Percentiles rank a stretch among this genome's conserved stretches.
These are phyloP conservation scores for Corvus cornix DNA, from an alignment of 2,113 vertebrate genomes.

Conservation along the genomic window DNA sequence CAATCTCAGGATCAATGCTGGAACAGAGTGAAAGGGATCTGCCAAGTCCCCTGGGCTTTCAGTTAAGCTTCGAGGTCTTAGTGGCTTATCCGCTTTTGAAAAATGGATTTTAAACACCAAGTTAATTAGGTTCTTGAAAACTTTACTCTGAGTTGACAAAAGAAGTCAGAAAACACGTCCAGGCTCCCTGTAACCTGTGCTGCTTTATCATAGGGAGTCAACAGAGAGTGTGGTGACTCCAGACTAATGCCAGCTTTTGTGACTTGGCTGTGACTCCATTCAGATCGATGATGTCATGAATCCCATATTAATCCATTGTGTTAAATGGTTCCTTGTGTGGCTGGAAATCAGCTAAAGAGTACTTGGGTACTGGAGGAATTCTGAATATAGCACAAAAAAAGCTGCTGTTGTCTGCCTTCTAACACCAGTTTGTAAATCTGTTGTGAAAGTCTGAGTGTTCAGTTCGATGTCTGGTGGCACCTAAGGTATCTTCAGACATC, in stretches of 20 bases:
- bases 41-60: neutral
- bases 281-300: neutral
- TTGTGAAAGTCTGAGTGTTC: neutral
- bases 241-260: neutral
- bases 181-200: neutral
- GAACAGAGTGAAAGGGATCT: neutral
- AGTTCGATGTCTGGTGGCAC: neutral
- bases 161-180: neutral
- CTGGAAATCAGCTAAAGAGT: neutral
- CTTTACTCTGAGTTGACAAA: neutral
- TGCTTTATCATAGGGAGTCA: neutral
- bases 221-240: neutral
- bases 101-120: neutral
- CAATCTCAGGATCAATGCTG: neutral
- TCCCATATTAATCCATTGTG: neutral
- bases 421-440: neutral
- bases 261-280: neutral
- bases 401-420: neutral
- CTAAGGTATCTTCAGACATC: neutral
- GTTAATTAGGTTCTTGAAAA: neutral
- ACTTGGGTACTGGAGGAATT: neutral
- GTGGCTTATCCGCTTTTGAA: neutral
- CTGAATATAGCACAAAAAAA: neutral
- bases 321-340: neutral
- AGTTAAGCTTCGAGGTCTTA: neutral